Evolutionary conservation across 2,888 invertebrate genomes (phyloP).

Genomic region (Maniola hyperantus): DNA sequence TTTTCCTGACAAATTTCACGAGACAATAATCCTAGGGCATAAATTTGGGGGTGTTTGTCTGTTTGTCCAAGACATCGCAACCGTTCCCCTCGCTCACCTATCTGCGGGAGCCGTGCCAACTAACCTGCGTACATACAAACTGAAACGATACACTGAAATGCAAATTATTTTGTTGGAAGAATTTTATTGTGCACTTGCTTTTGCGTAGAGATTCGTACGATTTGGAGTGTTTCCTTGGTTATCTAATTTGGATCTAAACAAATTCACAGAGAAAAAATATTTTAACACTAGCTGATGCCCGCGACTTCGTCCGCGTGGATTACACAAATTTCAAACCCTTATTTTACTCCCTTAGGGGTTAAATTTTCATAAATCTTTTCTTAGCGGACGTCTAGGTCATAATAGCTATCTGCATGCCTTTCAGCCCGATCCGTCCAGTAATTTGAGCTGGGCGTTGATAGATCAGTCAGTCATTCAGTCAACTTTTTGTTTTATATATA

Average conservation of each 20-base stretch:
- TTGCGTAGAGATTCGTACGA: not conserved
- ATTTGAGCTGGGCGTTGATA: too few relatives aligned
- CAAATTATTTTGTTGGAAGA: slow-evolving; percentile 5
- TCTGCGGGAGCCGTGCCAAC: slow-evolving; percentile 62
- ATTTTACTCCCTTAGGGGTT: too few relatives aligned
- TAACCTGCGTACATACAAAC: slow-evolving; percentile 53
- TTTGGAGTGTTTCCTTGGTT: not conserved
- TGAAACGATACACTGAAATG: slow-evolving; percentile 15
- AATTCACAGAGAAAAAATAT: too few relatives aligned
- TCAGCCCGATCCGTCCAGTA: too few relatives aligned
- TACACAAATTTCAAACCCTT: too few relatives aligned
- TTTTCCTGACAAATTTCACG: slow-evolving; percentile 38
- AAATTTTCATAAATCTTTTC: too few relatives aligned
- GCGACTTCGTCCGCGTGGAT: too few relatives aligned
- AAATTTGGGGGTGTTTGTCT: slow-evolving; percentile 56
- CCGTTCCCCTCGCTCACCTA: slow-evolving; percentile 51
- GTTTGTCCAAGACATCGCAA: slow-evolving; percentile 47
- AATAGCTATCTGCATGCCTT: too few relatives aligned
- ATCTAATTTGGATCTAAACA: not conserved
- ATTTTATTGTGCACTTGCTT: slow-evolving; percentile 1
- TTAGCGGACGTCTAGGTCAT: too few relatives aligned
- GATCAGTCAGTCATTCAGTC: too few relatives aligned
- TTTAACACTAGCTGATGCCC: too few relatives aligned
- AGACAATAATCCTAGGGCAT: slow-evolving; percentile 45
- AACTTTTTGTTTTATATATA: too few relatives aligned